phyloP scores from a whole-genome alignment of 2,888 invertebrate genomes.

The Mythimna lalbum region DNA sequence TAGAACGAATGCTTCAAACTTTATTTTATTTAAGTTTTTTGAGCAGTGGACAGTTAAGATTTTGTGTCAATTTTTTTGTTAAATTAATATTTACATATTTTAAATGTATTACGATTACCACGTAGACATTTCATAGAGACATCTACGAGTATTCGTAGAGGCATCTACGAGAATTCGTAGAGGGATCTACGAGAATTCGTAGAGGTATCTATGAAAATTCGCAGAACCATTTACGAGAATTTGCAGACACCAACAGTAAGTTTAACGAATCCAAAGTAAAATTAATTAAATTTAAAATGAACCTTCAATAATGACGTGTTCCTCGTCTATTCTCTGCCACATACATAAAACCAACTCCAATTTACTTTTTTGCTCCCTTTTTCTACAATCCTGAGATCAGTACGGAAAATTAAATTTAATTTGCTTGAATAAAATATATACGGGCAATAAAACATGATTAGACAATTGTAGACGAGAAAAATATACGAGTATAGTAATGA shows the following conservation, averaged over 20 bases:
- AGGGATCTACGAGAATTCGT: neutral
- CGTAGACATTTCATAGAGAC: neutral
- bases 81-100: too few relatives aligned
- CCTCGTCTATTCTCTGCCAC: neutral
- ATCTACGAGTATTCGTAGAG: neutral
- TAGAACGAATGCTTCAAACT: too few relatives aligned
- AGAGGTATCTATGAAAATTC: neutral
- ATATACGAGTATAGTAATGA: conserved; percentile 55
- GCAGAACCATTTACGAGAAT: neutral
- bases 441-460: conserved; percentile 62
- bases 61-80: too few relatives aligned
- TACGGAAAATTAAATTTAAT: conserved; percentile 50
- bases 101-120: too few relatives aligned
- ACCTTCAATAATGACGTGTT: neutral
- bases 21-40: too few relatives aligned
- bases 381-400: conserved; percentile 27
- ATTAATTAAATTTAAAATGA: neutral
- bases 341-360: conserved; percentile 21
- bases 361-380: conserved; percentile 12
- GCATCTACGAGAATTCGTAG: neutral
- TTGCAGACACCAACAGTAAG: neutral
- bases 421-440: conserved; percentile 51
- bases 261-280: neutral
- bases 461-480: conserved; percentile 50
- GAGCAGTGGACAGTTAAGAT: too few relatives aligned